Base-by-base conservation (phyloP, 2,888 invertebrate species). In the Leucoptera coffeella region DNA sequence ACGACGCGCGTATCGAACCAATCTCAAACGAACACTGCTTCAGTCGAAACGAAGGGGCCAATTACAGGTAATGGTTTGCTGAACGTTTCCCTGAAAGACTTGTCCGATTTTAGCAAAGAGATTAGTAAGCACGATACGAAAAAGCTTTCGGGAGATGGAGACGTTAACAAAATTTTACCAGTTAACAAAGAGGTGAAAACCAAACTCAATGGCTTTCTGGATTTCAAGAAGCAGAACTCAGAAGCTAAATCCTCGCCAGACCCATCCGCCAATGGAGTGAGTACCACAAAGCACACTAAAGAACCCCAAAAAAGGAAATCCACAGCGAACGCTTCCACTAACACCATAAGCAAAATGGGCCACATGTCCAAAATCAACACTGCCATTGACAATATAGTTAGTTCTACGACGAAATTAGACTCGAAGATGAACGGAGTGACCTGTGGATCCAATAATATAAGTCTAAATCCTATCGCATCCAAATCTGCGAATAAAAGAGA, bases 341-440 rank as follows among this genome's bases (percentile, higher is more conserved):
- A 5, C 4, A 22, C 58, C 38, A 29, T 38, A 10, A 30, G 36
- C 2, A 29, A 38, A 9, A 30, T 42, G 9, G 64, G 58, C 42
- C 34, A 43, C 2, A 61, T 62, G 28, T 39, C 45, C 8, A n/a
- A n/a, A n/a, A n/a, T n/a, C n/a, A n/a, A n/a, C n/a, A 35, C 42
- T 12, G 54, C 46, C 46, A 39, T 50, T 24, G 60, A 61, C 23
- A 59, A 57, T 27, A 41, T 62, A 10, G 64, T 65, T 14, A 65
- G 62, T 29, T 64, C 67, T 15, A 65, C 65, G 12, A 67, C 67
- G 10, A 67, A 61, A 43, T 36, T 67, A 34, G 67, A 67, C 38
- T 60, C 54, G 33, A 52, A 53, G 42, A 69, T 69, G 61, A 65
- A 69, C 33, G 62, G 64, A 29, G 69, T 67, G 9, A 67, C 62